Conservation (phyloP, 2,888 invertebrate species). For the Alviniconcha strummeri region DNA sequence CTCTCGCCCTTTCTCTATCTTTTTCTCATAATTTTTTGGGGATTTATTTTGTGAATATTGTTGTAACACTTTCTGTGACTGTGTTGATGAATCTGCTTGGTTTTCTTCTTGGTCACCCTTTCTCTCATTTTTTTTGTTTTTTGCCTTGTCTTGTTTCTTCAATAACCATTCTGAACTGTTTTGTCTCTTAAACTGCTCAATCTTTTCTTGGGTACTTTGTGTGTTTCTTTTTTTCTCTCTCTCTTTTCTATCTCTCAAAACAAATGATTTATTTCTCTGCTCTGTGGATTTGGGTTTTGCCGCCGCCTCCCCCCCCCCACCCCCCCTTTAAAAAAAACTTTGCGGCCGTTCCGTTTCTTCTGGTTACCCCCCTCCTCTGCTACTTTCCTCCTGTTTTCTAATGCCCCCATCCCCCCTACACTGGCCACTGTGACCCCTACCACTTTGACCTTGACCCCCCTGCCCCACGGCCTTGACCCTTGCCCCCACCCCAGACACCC, state of each 20-base stretch:
- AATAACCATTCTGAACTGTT: too few species aligned
- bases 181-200: not conserved
- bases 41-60: too few species aligned
- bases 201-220: not conserved
- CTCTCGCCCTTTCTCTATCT: too few species aligned
- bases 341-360: not conserved
- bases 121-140: too few species aligned
- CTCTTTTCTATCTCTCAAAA: not conserved
- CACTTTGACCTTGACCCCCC: not conserved
- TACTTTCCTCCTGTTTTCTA: not conserved
- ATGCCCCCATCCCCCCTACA: too few species aligned
- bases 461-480: not conserved
- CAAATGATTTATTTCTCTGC: not conserved
- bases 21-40: too few species aligned
- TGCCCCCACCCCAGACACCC: constrained; percentile 44
- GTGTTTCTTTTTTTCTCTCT: not conserved
- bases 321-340: not conserved
- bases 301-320: not conserved
- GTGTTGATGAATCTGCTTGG: too few species aligned
- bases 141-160: too few species aligned
- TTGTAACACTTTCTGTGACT: too few species aligned
- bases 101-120: too few species aligned
- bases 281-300: not conserved
- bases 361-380: not conserved
- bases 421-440: too few species aligned